Conservation (phyloP, 2,113 vertebrate genomes). For the Herpetotheres cachinnans region DNA sequence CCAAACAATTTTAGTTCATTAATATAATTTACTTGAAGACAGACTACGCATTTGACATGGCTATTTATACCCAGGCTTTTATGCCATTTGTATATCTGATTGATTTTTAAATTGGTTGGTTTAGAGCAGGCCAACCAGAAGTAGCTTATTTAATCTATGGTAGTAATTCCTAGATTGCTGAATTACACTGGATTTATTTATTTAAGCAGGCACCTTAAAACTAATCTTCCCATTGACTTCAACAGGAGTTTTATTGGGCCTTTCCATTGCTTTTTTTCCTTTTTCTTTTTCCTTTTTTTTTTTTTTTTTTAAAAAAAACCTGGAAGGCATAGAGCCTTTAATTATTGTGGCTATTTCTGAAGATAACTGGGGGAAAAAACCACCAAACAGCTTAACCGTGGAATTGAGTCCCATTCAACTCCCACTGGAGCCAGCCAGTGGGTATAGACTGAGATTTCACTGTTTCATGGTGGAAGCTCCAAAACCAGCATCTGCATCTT, state of each 20-base stretch:
- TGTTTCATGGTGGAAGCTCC: background rate
- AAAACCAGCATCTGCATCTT: background rate
- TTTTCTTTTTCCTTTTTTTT: background rate
- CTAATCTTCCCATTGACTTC: background rate
- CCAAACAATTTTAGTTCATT: conserved; percentile 22
- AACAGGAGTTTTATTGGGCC: background rate
- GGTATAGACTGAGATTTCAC: background rate
- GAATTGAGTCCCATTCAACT: background rate
- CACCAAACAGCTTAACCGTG: background rate
- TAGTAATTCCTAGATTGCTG: background rate
- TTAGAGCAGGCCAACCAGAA: conserved; percentile 2
- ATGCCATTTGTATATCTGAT: background rate
- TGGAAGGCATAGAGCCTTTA: background rate
- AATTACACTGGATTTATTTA: background rate
- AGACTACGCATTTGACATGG: background rate
- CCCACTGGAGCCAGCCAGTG: background rate
- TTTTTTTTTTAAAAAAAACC: background rate
- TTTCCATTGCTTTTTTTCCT: background rate
- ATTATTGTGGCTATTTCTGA: background rate
- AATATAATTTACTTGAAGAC: conserved; percentile 30
- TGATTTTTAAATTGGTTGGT: background rate
- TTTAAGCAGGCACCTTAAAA: conserved; percentile 14
- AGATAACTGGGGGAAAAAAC: background rate
- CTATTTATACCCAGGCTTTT: conserved; percentile 1
- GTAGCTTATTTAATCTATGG: background rate